These are phyloP conservation scores for Oikopleura dioica DNA, from an alignment of 23 tunicate genomes.

Conservation along the genomic window DNA sequence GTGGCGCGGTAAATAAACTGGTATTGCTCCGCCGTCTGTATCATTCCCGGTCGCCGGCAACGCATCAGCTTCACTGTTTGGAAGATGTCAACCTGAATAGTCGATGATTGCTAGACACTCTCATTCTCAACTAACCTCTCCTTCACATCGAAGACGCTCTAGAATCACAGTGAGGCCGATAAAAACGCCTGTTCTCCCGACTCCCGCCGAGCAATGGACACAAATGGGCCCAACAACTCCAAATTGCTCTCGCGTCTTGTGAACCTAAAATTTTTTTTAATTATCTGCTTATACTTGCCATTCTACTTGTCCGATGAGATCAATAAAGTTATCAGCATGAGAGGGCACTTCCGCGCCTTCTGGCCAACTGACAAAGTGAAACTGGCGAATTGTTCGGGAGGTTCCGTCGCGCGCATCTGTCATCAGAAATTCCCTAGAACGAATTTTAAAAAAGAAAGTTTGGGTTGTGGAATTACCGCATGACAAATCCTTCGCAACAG, in stretches of 20 bases:
- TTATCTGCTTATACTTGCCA: too few species aligned
- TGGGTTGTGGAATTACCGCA: constrained; percentile 27
- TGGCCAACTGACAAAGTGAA: constrained; percentile 97
- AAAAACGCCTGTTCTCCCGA: constrained; percentile 90
- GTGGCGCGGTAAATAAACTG: constrained; percentile 98
- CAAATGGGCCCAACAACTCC: constrained; percentile 98
- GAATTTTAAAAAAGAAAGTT: neutral
- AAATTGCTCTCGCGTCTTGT: constrained; percentile 92
- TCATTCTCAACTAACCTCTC: too few species aligned
- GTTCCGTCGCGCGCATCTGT: constrained; percentile 99
- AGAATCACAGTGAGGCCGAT: constrained; percentile 71
- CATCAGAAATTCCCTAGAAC: constrained; percentile 27
- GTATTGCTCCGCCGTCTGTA: constrained; percentile 90
- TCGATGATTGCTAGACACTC: too few species aligned
- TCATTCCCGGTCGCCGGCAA: constrained; percentile 99
- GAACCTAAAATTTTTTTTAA: constrained; percentile 23
- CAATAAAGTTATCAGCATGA: constrained; percentile 93
- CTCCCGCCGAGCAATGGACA: constrained; percentile 98
- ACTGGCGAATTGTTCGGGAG: constrained; percentile 88
- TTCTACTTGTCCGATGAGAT: constrained; percentile 76
- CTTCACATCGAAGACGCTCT: constrained; percentile 78
- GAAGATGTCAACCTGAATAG: constrained; percentile 97
- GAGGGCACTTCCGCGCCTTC: constrained; percentile 74
- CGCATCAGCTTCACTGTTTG: constrained; percentile 95
- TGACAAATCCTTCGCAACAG: constrained; percentile 64